Base-by-base conservation (phyloP, 2,797 vertebrate genomes). In the Cynopterus sphinx region DNA sequence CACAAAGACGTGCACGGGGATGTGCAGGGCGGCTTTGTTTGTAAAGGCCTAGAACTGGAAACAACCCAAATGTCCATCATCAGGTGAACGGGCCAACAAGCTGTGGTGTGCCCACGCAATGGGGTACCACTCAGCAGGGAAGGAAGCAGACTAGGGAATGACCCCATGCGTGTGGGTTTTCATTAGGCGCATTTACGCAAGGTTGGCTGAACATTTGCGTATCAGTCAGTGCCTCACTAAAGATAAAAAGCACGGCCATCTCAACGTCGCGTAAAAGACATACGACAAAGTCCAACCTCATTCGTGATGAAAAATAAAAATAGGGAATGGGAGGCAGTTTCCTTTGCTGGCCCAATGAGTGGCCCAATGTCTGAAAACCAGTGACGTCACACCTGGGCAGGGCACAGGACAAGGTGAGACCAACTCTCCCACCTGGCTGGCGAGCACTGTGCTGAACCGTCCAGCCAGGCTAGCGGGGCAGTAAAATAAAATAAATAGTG, bases 21-120 rank as follows among this genome's bases (percentile, higher is more conserved):
- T 79, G 39, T 88, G 94, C 84, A 94, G 19, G 92, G 88, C 55
- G 71, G 92, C 87, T 77, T 83, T 93, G 93, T 93, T 89, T 93
- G 65, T 93, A 93, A 85, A 73, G 57, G 90, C 86, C 78, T 93
- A 95, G 79, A 95, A 71, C 94, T 90, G 79, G 85, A 95, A 92
- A 88, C 63, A 95, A 92, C 85, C 90, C 85, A 93, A 73, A 95
- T 90, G 73, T 67, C 95, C 67, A 86, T 89, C 79, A 81, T 77
- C 87, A 91, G 92, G n/a, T 83, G 61, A 94, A 83, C 33, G 61
- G 87, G 77, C 87, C 83, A 93, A 70, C 43, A 53, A 70, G 90
- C 49, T 24, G 77, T 88, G 84, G 63, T 78, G 71, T 84, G 84
- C 65, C 88, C 84, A 67, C 43, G 88, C 19, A 83, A 77, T 24